phyloP scores from a whole-genome alignment of 2,797 vertebrate genomes.

The Dryobates pubescens region DNA sequence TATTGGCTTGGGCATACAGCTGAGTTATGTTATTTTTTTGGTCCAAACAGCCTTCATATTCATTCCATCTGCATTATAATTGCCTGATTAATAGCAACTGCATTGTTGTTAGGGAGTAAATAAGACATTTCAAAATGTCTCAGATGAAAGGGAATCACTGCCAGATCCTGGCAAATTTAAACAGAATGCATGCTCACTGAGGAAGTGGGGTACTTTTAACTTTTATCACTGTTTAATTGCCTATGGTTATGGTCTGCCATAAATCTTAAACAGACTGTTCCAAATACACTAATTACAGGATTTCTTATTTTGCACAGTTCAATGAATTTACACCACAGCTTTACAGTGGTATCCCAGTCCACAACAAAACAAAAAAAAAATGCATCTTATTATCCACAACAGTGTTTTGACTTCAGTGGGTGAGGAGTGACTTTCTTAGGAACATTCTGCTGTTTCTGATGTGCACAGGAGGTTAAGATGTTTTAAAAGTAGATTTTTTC shows the following conservation, averaged over 20 bases:
- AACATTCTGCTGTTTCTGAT: not conserved
- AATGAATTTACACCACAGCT: not conserved
- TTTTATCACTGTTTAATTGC: not conserved
- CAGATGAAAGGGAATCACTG: not conserved
- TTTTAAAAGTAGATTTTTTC: not conserved
- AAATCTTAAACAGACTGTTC: not conserved
- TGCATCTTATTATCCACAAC: not conserved
- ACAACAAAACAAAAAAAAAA: not conserved
- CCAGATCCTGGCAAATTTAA: not conserved
- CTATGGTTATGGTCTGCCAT: not conserved
- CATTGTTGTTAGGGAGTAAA: not conserved
- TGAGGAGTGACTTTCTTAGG: not conserved
- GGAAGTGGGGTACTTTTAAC: not conserved
- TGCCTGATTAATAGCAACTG: not conserved
- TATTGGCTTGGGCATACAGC: not conserved
- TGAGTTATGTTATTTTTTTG: not conserved
- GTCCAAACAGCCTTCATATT: not conserved
- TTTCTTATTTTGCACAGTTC: not conserved
- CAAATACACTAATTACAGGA: not conserved
- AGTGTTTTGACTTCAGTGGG: not conserved
- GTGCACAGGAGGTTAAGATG: not conserved
- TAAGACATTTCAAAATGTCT: not conserved
- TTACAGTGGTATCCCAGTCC: not conserved
- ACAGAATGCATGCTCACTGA: not conserved
- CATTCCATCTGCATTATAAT: not conserved